These are phyloP conservation scores for Hemibagrus wyckioides DNA, from an alignment of 2,113 vertebrate species.

Conservation along the genomic window DNA sequence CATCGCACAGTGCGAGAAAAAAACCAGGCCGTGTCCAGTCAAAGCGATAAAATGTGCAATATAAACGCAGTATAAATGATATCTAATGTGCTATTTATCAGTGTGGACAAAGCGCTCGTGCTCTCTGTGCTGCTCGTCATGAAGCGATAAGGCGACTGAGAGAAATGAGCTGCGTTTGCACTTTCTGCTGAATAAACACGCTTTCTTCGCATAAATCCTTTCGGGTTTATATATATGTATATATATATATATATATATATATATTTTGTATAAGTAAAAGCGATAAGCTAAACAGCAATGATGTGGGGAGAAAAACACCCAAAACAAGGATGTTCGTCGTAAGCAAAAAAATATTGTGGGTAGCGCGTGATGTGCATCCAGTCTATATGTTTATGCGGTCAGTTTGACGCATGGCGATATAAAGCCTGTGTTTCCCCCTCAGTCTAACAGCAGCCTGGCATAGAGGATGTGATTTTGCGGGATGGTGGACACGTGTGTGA, in stretches of 20 bases:
- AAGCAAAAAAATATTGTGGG: not conserved
- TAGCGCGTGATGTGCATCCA: not conserved
- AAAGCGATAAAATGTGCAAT: not conserved
- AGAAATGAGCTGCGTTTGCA: slow-evolving; percentile 12
- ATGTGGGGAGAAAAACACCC: not conserved
- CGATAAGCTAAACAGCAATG: not conserved
- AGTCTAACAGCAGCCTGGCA: not conserved
- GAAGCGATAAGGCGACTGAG: not conserved
- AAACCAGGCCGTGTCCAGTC: not conserved
- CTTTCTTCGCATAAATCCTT: slow-evolving; percentile 3
- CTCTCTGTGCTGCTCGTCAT: slow-evolving; percentile 4
- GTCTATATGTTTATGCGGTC: not conserved
- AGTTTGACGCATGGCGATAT: slow-evolving; percentile 14
- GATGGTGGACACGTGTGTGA: slow-evolving; percentile 9
- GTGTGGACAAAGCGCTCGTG: not conserved
- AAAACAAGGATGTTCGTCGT: not conserved
- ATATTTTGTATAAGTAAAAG: not conserved
- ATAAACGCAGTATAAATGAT: not conserved
- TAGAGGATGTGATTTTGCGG: not conserved
- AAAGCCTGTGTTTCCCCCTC: not conserved
- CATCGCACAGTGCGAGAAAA: not conserved
- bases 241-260: no score
- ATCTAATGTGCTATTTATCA: not conserved
- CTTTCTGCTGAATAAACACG: not conserved
- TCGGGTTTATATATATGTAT: no score